A percentile compares a stretch with the other conserved stretches of the same genome.
Evolutionary conservation across 1,140 invertebrate genomes (phyloP).

Genomic region (Helicoverpa zea): DNA sequence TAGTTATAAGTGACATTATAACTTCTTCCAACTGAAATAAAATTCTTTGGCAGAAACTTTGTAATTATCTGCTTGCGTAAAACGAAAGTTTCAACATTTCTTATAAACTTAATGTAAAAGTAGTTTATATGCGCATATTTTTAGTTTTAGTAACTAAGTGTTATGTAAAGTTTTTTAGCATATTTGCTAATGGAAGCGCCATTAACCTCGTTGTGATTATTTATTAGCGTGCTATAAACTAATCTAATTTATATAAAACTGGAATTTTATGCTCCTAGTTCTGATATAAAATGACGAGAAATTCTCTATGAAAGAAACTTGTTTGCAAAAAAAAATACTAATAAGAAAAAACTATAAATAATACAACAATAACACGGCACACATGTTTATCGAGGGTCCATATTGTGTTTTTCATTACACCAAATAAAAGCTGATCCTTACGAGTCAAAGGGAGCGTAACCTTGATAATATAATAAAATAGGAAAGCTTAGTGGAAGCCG

Average conservation of each 20-base stretch:
- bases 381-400: constrained; percentile 36
- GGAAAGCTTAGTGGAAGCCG: constrained; percentile 24
- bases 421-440: constrained; percentile 42
- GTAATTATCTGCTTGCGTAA: constrained; percentile 46
- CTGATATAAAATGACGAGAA: constrained; percentile 3
- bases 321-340: constrained; percentile 30
- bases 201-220: constrained; percentile 29
- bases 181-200: constrained; percentile 34
- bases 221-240: constrained; percentile 17
- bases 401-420: constrained; percentile 40
- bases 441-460: constrained; percentile 6
- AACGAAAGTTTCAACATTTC: constrained; percentile 45
- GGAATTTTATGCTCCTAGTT: not conserved
- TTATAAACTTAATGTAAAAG: constrained; percentile 39
- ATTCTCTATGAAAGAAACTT: not conserved
- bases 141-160: constrained; percentile 28
- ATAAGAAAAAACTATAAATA: constrained; percentile 33
- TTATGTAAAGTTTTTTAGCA: constrained; percentile 2
- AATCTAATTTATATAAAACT: constrained; percentile 35
- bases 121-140: constrained; percentile 50
- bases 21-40: constrained; percentile 18
- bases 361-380: constrained; percentile 29
- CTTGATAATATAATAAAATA: constrained; percentile 45
- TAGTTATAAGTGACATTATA: constrained; percentile 2
- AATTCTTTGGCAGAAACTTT: constrained; percentile 41